Evolutionary conservation across 2,113 vertebrate species (phyloP), one percentile per base, ranked within the genome.

Genomic region (Dicrurus megarhynchus): DNA sequence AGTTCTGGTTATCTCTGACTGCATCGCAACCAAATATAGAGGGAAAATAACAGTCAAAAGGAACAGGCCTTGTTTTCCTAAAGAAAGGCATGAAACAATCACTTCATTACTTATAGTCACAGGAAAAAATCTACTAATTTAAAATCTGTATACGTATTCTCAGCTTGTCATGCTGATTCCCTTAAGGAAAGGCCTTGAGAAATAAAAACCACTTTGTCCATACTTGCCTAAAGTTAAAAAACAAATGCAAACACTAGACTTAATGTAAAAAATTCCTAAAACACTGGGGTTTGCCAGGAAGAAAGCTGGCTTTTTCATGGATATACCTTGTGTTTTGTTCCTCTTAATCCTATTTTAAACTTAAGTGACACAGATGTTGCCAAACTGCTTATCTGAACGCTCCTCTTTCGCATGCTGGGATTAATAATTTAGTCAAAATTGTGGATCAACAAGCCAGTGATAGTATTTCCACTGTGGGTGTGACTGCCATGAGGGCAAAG

Each of bases 1-100:
- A 73, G 84, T 91, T 91, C 84, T 67, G 56, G 71, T 91, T 46
- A 80, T 81, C 64, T 81, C 73, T 81, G 78, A 90, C 28, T 59
- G 68, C 64, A 70, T 94, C 80, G 67, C 55, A 95, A 63, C 32
- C 35, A 92, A 91, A 81, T n/a, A 77, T 1, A 90, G 11, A 84
- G 18, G 41, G 41, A 50, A 90, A 92, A 80, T 35, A 84, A 20
- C 53, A 61, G 32, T 14, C 50, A 53, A 75, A 70, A 84, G 46
- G 60, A 91, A 70, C 5, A 74, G 56, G 44, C 32, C 16, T 64
- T 0, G 0, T 80, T 73, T 89, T 84, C 50, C 55, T 78, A 87
- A 67, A 84, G 30, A 59, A 77, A 74, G 27, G 20, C 35, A 74
- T 35, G 47, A 94, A 94, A 89, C 56, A 75, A 89, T 63, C 47